Conservation (phyloP, 1,140 invertebrate species). For the Melitaea cinxia region DNA sequence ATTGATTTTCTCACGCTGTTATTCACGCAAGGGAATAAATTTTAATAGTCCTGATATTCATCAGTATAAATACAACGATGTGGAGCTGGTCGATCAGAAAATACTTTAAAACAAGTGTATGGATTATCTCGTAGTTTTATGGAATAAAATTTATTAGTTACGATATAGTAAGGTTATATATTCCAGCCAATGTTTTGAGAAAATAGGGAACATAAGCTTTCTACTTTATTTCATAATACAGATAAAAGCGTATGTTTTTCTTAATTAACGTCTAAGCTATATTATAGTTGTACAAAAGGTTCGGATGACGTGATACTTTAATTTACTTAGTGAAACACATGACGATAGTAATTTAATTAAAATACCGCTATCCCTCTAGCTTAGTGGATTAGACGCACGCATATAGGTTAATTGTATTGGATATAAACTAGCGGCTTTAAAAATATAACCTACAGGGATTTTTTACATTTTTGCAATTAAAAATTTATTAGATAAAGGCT, state of each 20-base stretch:
- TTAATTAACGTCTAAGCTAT: not conserved
- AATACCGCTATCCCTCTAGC: slow-evolving; percentile 24
- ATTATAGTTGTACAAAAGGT: not conserved
- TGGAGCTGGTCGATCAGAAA: no score
- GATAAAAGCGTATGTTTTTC: not conserved
- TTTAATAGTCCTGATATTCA: no score
- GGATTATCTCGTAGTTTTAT: no score
- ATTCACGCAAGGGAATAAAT: no score
- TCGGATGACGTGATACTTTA: slow-evolving; percentile 20
- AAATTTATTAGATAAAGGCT: not conserved
- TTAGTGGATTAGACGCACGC: slow-evolving; percentile 26
- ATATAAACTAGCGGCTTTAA: slow-evolving; percentile 2
- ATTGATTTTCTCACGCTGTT: no score
- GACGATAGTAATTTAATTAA: slow-evolving; percentile 39
- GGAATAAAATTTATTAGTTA: no score
- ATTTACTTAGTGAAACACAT: slow-evolving; percentile 36
- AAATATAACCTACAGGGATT: not conserved
- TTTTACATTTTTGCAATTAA: not conserved
- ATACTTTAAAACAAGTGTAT: no score
- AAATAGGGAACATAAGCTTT: no score
- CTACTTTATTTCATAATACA: no score
- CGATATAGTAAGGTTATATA: no score
- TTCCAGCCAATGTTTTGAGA: no score
- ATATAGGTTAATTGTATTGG: slow-evolving; percentile 24
- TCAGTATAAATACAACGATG: no score